Conservation (phyloP, 2,797 vertebrate genomes). For the Leuciscus waleckii region DNA sequence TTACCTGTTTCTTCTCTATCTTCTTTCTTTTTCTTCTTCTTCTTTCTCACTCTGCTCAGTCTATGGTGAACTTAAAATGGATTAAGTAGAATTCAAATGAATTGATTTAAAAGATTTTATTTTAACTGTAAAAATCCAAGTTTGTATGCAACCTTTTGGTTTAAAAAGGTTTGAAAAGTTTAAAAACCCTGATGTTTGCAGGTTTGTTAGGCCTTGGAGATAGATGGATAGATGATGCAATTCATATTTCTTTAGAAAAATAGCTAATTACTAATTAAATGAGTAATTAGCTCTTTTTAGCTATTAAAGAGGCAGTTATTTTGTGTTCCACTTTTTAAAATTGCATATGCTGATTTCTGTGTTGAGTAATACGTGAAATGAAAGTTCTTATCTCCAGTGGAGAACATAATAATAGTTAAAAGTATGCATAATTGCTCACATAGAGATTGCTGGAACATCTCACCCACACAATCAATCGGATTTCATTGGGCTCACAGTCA, state of each 20-base stretch:
- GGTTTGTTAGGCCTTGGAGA: not conserved
- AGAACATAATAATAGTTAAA: constrained; percentile 39
- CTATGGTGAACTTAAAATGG: not conserved
- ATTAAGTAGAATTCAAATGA: no score
- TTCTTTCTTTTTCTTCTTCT: not conserved
- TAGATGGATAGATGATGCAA: not conserved
- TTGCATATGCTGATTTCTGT: constrained; percentile 5
- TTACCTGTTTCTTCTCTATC: not conserved
- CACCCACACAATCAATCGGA: not conserved
- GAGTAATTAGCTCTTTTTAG: no score
- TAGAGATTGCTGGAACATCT: constrained; percentile 19
- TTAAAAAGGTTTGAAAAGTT: not conserved
- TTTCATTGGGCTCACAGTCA: constrained; percentile 16
- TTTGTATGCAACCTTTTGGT: not conserved
- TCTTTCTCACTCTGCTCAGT: not conserved
- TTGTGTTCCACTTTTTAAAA: constrained; percentile 3
- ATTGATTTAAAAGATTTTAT: no score
- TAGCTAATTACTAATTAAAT: no score
- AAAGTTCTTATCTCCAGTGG: constrained; percentile 10
- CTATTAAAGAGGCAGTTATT: not conserved
- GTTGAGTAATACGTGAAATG: not conserved
- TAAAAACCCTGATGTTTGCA: not conserved
- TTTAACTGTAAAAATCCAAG: no score
- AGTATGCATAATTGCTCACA: constrained; percentile 38
- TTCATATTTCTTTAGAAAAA: no score